Evolutionary conservation across 2,113 vertebrate species (phyloP), one percentile per base, ranked within the genome.

Genomic region (Marmota monax): DNA sequence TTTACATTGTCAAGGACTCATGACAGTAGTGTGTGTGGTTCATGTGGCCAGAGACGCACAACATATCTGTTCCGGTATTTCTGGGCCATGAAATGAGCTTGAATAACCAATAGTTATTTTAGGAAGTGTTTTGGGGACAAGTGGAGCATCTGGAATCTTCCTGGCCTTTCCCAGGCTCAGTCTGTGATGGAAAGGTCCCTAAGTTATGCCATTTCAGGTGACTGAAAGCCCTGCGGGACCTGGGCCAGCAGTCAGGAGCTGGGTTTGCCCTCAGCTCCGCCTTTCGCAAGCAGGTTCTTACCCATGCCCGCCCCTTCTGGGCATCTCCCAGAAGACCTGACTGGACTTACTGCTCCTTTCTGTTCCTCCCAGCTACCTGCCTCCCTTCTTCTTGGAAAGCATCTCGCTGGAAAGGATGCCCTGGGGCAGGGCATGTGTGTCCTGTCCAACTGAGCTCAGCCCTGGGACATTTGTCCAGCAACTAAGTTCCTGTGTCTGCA

Each of bases 381-480:
- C 4, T 10, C 48, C 39, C 61, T 10, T 96, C 96, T 97, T 97
- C 96, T 97, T 84, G 82, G 96, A 97, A 90, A 92, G 97, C 95
- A 96, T 96, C 97, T 95, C 88, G 74, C 87, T 98, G 95, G 70
- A 78, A 72, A 13, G 22, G 58, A 16, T 37, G 14, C n/a, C 29
- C 18, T 2, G 16, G 51, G 37, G 37, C 42, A 13, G 4, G 32
- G 8, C 1, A 1, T 11, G 5, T 37, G 18, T 6, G 77, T 14
- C 51, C 27, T 12, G 9, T 12, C 51, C 67, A 4, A 18, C 16
- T 12, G 0, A 37, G 42, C 16, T 83, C 16, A 17, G 48, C 22
- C 76, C 94, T 84, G 96, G 93, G 97, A 97, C 98, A 83, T 92
- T 67, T 94, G 97, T 97, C 96, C 92, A 85, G 70, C 87, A 95